These are phyloP conservation scores for Gibbula magus DNA, from an alignment of 2,888 invertebrate genomes.

Conservation along the genomic window DNA sequence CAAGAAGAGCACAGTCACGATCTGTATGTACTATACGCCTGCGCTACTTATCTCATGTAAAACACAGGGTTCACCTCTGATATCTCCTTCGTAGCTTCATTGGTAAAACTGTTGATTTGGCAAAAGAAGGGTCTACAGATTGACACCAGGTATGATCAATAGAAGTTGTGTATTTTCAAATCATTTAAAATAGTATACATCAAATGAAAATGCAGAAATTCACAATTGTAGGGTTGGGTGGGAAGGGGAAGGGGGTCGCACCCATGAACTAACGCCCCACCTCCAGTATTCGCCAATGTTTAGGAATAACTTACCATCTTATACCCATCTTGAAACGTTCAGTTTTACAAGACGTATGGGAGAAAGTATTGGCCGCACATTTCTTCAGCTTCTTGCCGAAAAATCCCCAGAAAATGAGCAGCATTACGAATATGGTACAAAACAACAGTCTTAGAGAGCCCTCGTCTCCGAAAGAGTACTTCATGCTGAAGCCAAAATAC, in stretches of 20 bases:
- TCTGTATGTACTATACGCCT: too few species aligned
- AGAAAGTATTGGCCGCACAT: background rate
- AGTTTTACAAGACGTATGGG: conserved; percentile 4
- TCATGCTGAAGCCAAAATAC: conserved; percentile 43
- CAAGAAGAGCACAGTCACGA: too few species aligned
- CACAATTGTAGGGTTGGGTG: background rate
- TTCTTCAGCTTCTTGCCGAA: conserved; percentile 27
- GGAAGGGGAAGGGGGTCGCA: background rate
- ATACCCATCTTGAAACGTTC: background rate
- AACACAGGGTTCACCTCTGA: too few species aligned
- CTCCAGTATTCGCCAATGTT: background rate
- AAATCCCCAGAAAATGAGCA: conserved; percentile 25
- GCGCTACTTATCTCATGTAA: too few species aligned
- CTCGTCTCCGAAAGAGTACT: conserved; percentile 49
- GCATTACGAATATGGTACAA: conserved; percentile 37
- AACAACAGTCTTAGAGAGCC: conserved; percentile 47
- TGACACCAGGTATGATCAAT: too few species aligned
- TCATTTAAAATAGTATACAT: too few species aligned
- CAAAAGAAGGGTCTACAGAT: too few species aligned
- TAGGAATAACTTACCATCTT: conserved; percentile 35
- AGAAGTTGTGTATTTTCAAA: too few species aligned
- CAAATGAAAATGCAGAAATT: too few species aligned
- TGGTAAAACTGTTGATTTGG: too few species aligned
- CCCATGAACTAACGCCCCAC: background rate
- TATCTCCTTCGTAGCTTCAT: too few species aligned